A percentile compares a stretch with the other conserved stretches of the same genome.
phyloP scores from a whole-genome alignment of 2,888 invertebrate species.

The Noctua janthina region DNA sequence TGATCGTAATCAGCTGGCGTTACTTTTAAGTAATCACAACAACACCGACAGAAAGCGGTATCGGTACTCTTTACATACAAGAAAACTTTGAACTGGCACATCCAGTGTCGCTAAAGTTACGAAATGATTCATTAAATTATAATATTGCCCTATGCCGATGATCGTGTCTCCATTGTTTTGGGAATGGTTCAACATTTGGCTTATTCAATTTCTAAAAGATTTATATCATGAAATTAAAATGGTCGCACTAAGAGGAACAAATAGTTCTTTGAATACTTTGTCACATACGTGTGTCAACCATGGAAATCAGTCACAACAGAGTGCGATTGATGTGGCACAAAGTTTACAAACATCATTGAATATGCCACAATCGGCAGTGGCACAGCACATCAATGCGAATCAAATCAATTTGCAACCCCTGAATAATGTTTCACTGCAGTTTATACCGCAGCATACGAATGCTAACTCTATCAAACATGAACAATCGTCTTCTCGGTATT shows the following conservation, averaged over 20 bases:
- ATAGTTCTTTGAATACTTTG: constrained; percentile 80
- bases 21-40: constrained; percentile 39
- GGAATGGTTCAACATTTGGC: constrained; percentile 89
- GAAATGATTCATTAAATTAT: constrained; percentile 51
- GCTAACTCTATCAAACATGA: constrained; percentile 80
- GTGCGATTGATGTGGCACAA: constrained; percentile 80
- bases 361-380: constrained; percentile 78
- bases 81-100: constrained; percentile 34
- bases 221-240: constrained; percentile 89
- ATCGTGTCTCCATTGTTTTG: constrained; percentile 85
- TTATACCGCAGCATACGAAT: constrained; percentile 77
- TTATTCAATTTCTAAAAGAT: constrained; percentile 86
- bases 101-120: constrained; percentile 32
- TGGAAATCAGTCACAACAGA: constrained; percentile 79
- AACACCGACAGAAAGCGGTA: constrained; percentile 31
- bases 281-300: constrained; percentile 81
- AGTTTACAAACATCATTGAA: constrained; percentile 83
- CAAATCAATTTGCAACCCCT: constrained; percentile 80
- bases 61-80: constrained; percentile 20
- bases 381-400: constrained; percentile 77
- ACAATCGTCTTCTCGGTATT: constrained; percentile 79
- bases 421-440: constrained; percentile 81
- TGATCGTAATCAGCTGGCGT: constrained; percentile 65
- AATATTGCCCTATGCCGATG: constrained; percentile 80
- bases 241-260: constrained; percentile 86